Conservation (phyloP, 2,113 vertebrate genomes). For the Paracanthobrama guichenoti region DNA sequence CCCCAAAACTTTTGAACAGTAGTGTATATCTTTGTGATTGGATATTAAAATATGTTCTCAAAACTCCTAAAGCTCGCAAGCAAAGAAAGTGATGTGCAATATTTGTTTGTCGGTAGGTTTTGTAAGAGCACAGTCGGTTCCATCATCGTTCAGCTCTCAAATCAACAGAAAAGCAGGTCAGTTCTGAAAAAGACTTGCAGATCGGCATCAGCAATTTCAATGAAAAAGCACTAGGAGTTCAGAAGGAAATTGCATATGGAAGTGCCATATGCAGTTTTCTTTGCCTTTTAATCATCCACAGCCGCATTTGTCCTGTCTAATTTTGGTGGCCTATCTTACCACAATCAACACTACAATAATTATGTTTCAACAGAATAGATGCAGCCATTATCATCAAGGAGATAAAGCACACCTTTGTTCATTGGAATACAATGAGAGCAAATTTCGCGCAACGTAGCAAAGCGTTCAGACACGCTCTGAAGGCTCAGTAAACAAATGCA, state of each 20-base stretch:
- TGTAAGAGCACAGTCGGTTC: not conserved
- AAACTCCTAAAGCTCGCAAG: not conserved
- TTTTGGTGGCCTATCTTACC: not conserved
- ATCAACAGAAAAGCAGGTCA: not conserved
- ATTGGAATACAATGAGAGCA: slow-evolving; percentile 35
- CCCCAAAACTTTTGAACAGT: not conserved
- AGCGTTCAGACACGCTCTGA: slow-evolving; percentile 51
- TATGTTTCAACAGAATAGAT: not conserved
- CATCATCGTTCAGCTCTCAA: not conserved
- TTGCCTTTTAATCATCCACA: not conserved
- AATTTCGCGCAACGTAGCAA: slow-evolving; percentile 14
- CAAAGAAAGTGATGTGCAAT: not conserved
- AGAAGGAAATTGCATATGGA: not conserved
- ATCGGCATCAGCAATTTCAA: slow-evolving; percentile 3
- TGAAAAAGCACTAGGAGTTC: not conserved
- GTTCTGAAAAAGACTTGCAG: not conserved
- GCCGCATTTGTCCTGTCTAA: slow-evolving; percentile 1
- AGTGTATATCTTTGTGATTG: not conserved
- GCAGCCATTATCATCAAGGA: not conserved
- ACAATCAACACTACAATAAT: not conserved
- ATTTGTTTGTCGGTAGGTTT: not conserved
- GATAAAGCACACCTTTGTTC: slow-evolving; percentile 56
- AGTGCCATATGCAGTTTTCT: not conserved
- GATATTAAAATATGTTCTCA: not conserved
- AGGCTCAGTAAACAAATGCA: slow-evolving; percentile 48